Base-by-base conservation (phyloP, 2,888 invertebrate species). In the Leptinotarsa peninsularis region DNA sequence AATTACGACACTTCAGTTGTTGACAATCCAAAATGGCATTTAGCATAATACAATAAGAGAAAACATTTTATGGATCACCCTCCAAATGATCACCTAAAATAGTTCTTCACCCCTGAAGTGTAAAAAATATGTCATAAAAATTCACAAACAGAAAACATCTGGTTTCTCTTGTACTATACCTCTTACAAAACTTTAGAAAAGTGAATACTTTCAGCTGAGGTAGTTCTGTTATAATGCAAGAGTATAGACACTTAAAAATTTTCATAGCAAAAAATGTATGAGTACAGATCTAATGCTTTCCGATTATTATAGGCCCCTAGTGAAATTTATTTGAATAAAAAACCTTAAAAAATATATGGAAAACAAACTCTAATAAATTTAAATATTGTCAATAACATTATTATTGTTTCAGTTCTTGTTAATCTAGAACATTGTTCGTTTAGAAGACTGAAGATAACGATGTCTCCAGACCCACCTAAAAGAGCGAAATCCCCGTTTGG, bases 181-280 rank as follows among this genome's bases (percentile, higher is more conserved):
- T 74, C 27, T 67, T 75, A 77, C 74, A 73, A 75, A 72, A 73
- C 52, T 67, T 71, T 75, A 75, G 77, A 75, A 73, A 73, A 75
- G 74, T 71, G 73, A 75, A 75, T 75, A 77, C 77, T 77, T 77
- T 75, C 63, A 63, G 72, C 54, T 77, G 77, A 77, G 77, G 77
- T 77, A 77, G 77, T 73, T 75, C 52, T 71, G 77, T 77, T 73
- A 52, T 58, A 71, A 75, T 66, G 70, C 60, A 69, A 74, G 72
- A 74, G 54, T 72, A 77, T 63, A 71, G 75, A 75, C 56, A 33
- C 63, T 54, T 56, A 60, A 33, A 52, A 50, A 66, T 63, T 5
- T 63, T 49, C 33, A 18, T 70, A 66, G 67, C 67, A 74, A 74
- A 69, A 68, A 50, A 23, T 68, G n/a, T 66, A 33, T 43, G 58